These are phyloP conservation scores for Danaus plexippus DNA, from an alignment of 1,140 invertebrate species.

Conservation along the genomic window DNA sequence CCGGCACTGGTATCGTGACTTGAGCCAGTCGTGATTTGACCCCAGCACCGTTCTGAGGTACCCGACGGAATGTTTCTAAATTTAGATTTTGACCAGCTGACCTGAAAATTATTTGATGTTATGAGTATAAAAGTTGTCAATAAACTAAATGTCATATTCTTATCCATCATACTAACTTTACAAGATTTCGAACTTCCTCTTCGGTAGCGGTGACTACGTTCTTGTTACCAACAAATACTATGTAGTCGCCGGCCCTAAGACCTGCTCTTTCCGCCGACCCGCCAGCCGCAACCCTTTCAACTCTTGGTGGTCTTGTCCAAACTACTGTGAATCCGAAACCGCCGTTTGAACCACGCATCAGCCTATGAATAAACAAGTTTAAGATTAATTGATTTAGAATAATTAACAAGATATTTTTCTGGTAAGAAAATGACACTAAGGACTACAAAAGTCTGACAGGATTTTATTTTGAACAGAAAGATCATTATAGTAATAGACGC, in stretches of 20 bases:
- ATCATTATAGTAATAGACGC: constrained; percentile 20
- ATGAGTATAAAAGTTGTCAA: neutral
- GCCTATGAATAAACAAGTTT: constrained; percentile 33
- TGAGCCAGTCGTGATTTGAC: constrained; percentile 37
- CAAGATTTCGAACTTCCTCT: constrained; percentile 85
- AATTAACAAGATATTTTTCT: no score
- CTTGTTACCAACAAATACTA: constrained; percentile 88
- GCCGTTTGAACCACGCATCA: constrained; percentile 73
- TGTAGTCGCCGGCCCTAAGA: constrained; percentile 85
- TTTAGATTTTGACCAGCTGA: constrained; percentile 78
- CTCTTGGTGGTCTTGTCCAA: constrained; percentile 90
- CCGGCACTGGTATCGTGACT: constrained; percentile 53
- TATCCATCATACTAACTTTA: constrained; percentile 74
- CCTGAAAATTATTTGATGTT: constrained; percentile 54
- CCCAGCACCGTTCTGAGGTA: constrained; percentile 56
- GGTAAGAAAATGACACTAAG: no score
- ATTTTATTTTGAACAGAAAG: no score
- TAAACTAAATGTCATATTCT: neutral
- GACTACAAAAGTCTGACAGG: no score
- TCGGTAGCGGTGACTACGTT: constrained; percentile 87
- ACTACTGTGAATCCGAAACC: constrained; percentile 92
- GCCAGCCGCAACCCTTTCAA: constrained; percentile 87
- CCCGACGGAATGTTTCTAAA: constrained; percentile 83
- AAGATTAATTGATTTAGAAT: neutral
- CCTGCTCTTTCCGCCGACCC: constrained; percentile 86